Evolutionary conservation across 2,113 vertebrate species (phyloP).

Genomic region (Geococcyx californianus): DNA sequence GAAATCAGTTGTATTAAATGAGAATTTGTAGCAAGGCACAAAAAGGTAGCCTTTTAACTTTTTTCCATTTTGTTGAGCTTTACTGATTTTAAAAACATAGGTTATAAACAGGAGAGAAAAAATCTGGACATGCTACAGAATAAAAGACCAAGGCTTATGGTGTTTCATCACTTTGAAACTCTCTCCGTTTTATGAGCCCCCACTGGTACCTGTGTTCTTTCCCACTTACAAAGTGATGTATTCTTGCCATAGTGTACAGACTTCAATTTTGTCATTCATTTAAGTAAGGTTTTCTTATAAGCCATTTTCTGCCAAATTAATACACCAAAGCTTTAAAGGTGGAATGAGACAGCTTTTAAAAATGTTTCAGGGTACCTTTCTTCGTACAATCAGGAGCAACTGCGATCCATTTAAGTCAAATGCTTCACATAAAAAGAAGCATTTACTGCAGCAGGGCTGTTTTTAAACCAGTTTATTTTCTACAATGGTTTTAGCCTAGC

Average conservation of each 20-base stretch:
- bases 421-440: constrained; percentile 9
- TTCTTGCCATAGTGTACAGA: not conserved
- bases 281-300: constrained; percentile 13
- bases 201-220: not conserved
- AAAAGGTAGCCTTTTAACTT: not conserved
- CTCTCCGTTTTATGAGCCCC: not conserved
- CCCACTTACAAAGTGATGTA: constrained; percentile 10
- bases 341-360: constrained; percentile 28
- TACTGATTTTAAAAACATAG: not conserved
- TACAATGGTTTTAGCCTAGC: not conserved
- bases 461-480: constrained; percentile 45
- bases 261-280: constrained; percentile 20
- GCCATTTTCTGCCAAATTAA: constrained; percentile 53
- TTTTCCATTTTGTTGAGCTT: not conserved
- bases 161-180: not conserved
- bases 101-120: not conserved
- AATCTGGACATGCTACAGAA: not conserved
- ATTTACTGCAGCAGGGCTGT: constrained; percentile 26
- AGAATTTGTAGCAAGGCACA: not conserved
- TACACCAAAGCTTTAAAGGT: constrained; percentile 37
- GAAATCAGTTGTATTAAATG: not conserved
- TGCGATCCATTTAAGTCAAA: constrained; percentile 57
- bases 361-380: constrained; percentile 5
- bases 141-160: not conserved
- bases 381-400: constrained; percentile 17